These are phyloP conservation scores for Silurus glanis DNA, from an alignment of 2,113 vertebrate species.

Conservation along the genomic window DNA sequence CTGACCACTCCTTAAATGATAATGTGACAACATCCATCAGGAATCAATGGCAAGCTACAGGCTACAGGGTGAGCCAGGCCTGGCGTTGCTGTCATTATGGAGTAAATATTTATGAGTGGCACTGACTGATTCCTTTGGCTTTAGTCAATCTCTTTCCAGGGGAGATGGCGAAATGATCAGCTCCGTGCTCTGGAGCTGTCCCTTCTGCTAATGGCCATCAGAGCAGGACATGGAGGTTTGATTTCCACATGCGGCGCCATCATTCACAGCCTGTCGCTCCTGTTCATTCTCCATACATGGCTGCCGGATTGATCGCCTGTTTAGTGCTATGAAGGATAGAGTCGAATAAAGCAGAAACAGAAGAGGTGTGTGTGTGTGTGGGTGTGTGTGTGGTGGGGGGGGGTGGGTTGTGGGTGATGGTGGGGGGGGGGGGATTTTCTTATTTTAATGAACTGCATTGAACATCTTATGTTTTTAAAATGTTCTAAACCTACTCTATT, in stretches of 20 bases:
- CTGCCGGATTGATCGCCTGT: constrained; percentile 95
- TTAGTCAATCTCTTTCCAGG: constrained; percentile 94
- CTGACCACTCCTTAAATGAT: constrained; percentile 72
- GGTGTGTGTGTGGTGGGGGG: constrained; percentile 9
- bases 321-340: constrained; percentile 97
- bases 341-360: constrained; percentile 57
- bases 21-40: constrained; percentile 81
- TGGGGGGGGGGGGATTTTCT: background rate
- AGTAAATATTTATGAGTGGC: constrained; percentile 99
- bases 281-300: constrained; percentile 91
- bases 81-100: constrained; percentile 90
- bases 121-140: constrained; percentile 89
- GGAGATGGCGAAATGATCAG: constrained; percentile 98
- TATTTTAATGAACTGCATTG: constrained; percentile 1
- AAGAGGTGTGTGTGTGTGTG: constrained; percentile 18
- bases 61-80: constrained; percentile 85
- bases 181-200: constrained; percentile 93
- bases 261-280: constrained; percentile 94
- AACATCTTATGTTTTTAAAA: background rate
- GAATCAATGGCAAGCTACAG: constrained; percentile 91
- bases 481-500: background rate
- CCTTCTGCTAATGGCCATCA: constrained; percentile 95
- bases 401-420: background rate
- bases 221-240: constrained; percentile 84
- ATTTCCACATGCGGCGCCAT: constrained; percentile 87